These are phyloP conservation scores for Cercopithecus mona DNA, from an alignment of 2,113 vertebrate genomes.

Conservation along the genomic window DNA sequence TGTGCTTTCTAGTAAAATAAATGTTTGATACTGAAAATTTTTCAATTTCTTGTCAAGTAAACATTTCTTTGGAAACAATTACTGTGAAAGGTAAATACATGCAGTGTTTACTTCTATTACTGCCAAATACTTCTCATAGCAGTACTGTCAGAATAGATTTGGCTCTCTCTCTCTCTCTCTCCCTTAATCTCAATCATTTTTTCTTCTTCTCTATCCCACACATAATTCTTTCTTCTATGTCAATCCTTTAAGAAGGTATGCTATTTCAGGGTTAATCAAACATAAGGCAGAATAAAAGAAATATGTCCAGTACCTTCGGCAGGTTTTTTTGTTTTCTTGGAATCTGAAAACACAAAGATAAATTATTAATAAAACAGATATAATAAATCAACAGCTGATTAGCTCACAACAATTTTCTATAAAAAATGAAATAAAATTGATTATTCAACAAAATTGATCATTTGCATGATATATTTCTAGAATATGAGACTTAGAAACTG, in stretches of 20 bases:
- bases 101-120: background rate
- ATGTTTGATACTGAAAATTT: background rate
- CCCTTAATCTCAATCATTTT: background rate
- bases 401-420: background rate
- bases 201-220: background rate
- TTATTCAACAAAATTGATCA: background rate
- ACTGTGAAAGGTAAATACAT: background rate
- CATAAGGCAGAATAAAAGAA: background rate
- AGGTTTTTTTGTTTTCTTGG: constrained; percentile 51
- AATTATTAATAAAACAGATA: constrained; percentile 11
- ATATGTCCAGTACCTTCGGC: constrained; percentile 37
- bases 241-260: background rate
- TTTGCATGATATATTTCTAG: background rate
- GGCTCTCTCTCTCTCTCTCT: background rate
- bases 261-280: background rate
- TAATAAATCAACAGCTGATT: background rate
- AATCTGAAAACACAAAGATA: constrained; percentile 63
- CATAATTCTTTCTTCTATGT: background rate
- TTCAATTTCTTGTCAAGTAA: constrained; percentile 6
- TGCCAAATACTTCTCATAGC: background rate
- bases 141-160: background rate
- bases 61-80: background rate
- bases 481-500: background rate
- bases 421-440: background rate
- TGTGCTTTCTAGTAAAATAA: background rate